Base-by-base conservation (phyloP, 2,888 invertebrate species). In the Drosophila monieri region DNA sequence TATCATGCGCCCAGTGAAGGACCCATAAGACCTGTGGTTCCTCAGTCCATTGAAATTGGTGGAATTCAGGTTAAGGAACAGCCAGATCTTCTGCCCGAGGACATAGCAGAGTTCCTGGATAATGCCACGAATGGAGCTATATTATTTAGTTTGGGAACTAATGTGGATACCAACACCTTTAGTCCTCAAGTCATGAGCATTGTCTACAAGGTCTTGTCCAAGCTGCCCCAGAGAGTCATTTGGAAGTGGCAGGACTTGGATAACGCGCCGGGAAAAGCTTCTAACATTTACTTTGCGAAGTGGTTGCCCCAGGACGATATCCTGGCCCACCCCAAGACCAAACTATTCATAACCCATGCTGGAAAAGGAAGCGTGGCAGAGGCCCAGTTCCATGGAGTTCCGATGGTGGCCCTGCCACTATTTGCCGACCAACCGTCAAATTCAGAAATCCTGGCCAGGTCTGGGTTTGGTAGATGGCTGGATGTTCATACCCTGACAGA, bases 241-340 rank as follows among this genome's bases (percentile, higher is more conserved):
- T 95, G 95, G 94, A 95, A 95, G 90, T 95, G 94, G 93, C 94
- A 95, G 74, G 76, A 74, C 35, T 93, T 93, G 0, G 92, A 93
- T 2, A 84, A 88, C 3, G 79, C 93, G 18, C 92, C 92, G 2
- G 93, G 93, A 30, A 92, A 93, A 77, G 92, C 94, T 0, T 78
- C 91, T 0, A 94, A 95, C 85, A 91, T 95, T 0, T 90, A 93
- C 49, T 90, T 93, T 6, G 90, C 92, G 41, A 93, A 93, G 69
- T 95, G 95, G 95, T 85, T 95, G n/a, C 95, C 95, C 0, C 95
- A 95, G 85, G 93, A 93, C 54, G 94, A 94, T 74, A 92, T 94
- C 48, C 88, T 95, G 91, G 93, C 93, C 1, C 94, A 94, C 88
- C 93, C 93, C 0, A 93, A 93, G 56, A 84, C 92, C 3, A 93